Evolutionary conservation across 2,888 invertebrate genomes (phyloP), one percentile per base, ranked within the genome.

Genomic region (Drosophila flavopinicola): DNA sequence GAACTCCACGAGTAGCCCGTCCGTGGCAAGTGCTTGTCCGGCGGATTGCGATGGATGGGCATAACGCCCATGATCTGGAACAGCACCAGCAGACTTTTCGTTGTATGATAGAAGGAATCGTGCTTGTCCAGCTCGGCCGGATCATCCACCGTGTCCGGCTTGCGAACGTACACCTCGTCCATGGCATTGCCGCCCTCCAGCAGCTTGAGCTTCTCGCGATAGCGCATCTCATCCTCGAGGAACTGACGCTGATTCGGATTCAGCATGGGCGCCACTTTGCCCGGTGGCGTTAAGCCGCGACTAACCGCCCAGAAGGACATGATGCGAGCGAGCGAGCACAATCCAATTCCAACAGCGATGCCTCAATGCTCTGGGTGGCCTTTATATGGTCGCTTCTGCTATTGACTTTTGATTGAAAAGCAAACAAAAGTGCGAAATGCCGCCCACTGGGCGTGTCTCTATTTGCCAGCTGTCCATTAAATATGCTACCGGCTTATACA

Each of bases 61-160:
- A 95, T 95, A 0, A 95, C 92, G 2, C 95, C 95, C 95, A 94
- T 95, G 35, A 95, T 94, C 89, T 95, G 95, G 79, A 95, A 95
- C 3, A 95, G 90, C 0, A 94, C 94, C 66, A 95, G 88, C 37
- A 95, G 89, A 78, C 94, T 94, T 88, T 94, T 95, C 0, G 95
- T 95, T 0, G 93, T 95, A 11, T 93, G 90, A 82, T 95, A 95
- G 83, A 95, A 95, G 54, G 93, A 94, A 85, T 95, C 95, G 58
- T 94, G 94, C 59, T 93, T 91, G 66, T 94, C 94, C 70, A 95
- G 88, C 0, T 94, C 90, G 0, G 92, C 92, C 0, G 93, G 93
- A 88, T 94, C 93, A 27, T 91, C 89, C 0, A 85, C 61, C 0
- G 67, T 72, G 3, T 94, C 92, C 67, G 92, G 75, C 7, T 88